Conservation (phyloP, 2,888 invertebrate species). For the Fragum whitleyi region DNA sequence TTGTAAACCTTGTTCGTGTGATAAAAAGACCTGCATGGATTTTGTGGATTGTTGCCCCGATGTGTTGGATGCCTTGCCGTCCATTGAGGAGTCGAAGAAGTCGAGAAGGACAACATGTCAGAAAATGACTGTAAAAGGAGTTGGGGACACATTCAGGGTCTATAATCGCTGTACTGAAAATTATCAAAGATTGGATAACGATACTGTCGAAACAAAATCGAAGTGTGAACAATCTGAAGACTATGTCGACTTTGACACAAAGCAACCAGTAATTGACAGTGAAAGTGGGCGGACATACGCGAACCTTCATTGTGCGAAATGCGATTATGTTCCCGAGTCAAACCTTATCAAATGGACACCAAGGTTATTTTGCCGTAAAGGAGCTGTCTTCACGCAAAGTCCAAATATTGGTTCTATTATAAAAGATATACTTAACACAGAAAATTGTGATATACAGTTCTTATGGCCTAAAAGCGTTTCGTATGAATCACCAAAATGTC, state of each 20-base stretch:
- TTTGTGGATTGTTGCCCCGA: constrained; percentile 18
- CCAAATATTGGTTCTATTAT: not conserved
- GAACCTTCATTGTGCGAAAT: not conserved
- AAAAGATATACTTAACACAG: not conserved
- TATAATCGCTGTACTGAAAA: not conserved
- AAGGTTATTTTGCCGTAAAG: not conserved
- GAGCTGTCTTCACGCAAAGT: not conserved
- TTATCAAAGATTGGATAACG: not conserved
- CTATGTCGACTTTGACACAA: constrained; percentile 4
- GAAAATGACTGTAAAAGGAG: not conserved
- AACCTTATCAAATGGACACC: not conserved
- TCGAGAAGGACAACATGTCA: not conserved
- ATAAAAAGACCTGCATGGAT: not conserved
- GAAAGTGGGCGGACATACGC: not conserved
- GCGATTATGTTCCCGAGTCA: not conserved
- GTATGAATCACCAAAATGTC: not conserved
- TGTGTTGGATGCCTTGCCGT: not conserved
- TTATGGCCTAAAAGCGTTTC: not conserved
- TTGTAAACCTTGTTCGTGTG: constrained; percentile 14
- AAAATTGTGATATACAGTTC: constrained; percentile 7
- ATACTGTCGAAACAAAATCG: constrained; percentile 3
- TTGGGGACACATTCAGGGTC: constrained; percentile 7
- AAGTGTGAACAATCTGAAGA: not conserved
- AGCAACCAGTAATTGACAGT: not conserved
- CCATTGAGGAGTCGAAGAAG: not conserved